Evolutionary conservation across 2,888 invertebrate genomes (phyloP), one percentile per base, ranked within the genome.

Genomic region (Crossocerus cetratus): DNA sequence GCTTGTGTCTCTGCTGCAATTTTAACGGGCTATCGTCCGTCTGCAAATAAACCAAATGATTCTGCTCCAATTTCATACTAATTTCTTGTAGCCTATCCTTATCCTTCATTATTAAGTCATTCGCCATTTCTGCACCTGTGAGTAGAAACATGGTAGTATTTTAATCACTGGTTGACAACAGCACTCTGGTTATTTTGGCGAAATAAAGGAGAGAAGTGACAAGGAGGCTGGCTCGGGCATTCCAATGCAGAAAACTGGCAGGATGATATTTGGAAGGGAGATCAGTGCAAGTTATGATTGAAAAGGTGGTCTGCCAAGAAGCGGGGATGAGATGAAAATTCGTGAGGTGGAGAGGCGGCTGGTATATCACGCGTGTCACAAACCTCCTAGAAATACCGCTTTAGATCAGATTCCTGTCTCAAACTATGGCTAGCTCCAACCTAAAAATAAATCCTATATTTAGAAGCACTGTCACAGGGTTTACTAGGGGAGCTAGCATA

Each of bases 11-110:
- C 85, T 95, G 94, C 76, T 95, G 94, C 62, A 96, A 90, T 88
- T 96, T 96, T 82, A 94, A 93, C 14, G 94, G 94, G 86, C 94
- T 95, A 86, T 96, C 96, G 84, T 96, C 96, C 22, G 94, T 94
- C 87, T 95, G 94, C 72, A 96, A 91, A 91, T 95, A 97, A 80
- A 93, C 93, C 91, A 96, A 93, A 91, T 96, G 96, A 63, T 94
- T 93, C 78, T 93, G 92, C 84, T 95, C 93, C 84, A 97, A 95
- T 87, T 94, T 94, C 77, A 93, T 92, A 93, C 94, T 95, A 81
- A 96, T 91, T 84, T 94, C 94, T 75, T 92, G 92, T 86, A 94
- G 91, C 86, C 92, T 92, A 85, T 94, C 93, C 74, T 84, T 85
- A 53, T 81, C 77, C 70, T 84, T 80, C 23, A 81, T 78, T 60